Conservation (phyloP, 2,113 vertebrate species). For the Baryphthengus martii region DNA sequence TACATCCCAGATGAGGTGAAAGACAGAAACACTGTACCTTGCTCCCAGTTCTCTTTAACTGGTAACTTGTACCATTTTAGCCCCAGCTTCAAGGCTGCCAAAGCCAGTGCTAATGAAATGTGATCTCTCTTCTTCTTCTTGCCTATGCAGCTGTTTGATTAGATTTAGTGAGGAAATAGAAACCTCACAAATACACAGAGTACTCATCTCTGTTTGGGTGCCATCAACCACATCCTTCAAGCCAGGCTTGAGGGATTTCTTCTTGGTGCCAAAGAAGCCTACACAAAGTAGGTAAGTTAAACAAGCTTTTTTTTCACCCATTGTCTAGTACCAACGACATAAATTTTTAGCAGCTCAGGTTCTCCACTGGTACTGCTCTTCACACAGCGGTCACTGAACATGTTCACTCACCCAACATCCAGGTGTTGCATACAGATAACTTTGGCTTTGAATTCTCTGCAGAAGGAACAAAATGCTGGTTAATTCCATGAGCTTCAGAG, state of each 20-base stretch:
- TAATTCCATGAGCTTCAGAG: neutral
- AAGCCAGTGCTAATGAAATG: neutral
- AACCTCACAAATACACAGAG: neutral
- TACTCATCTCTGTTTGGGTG: neutral
- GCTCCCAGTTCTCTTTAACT: neutral
- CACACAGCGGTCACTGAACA: neutral
- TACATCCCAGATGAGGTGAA: neutral
- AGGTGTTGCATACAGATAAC: neutral
- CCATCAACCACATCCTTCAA: neutral
- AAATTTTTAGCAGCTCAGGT: neutral
- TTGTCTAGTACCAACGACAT: neutral
- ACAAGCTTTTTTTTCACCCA: neutral
- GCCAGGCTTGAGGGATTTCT: neutral
- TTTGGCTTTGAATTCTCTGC: neutral
- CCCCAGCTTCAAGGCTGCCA: neutral
- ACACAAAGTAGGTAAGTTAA: neutral
- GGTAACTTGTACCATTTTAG: neutral
- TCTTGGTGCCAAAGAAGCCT: neutral
- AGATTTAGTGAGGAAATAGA: neutral
- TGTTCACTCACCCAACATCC: neutral
- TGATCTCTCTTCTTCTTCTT: neutral
- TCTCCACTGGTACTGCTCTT: neutral
- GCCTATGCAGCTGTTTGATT: neutral
- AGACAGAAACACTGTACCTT: neutral
- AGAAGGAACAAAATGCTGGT: neutral